Evolutionary conservation across 1,140 invertebrate species (phyloP).

Genomic region (Lordiphosa collinella): DNA sequence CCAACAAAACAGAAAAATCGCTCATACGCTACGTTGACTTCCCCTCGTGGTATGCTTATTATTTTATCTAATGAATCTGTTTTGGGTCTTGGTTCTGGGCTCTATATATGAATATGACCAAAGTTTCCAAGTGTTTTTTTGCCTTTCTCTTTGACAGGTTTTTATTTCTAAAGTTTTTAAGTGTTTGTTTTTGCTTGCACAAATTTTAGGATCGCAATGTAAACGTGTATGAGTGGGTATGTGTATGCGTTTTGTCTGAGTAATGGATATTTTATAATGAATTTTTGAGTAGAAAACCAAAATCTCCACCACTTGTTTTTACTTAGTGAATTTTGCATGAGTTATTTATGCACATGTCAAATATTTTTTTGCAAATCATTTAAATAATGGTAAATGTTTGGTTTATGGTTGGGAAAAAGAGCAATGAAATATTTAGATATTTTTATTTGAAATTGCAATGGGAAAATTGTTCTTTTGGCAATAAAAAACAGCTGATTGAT

Average conservation of each 20-base stretch:
- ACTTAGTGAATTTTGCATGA: background rate
- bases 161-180: constrained; percentile 47
- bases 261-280: constrained; percentile 69
- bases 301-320: background rate
- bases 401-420: too few species aligned
- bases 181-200: constrained; percentile 35
- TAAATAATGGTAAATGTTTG: too few species aligned
- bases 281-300: constrained; percentile 28
- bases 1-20: constrained; percentile 31
- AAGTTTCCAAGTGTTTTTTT: constrained; percentile 62
- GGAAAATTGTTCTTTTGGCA: too few species aligned
- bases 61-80: constrained; percentile 77
- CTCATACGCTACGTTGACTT: constrained; percentile 54
- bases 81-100: constrained; percentile 24
- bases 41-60: constrained; percentile 49
- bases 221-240: background rate
- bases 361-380: too few species aligned
- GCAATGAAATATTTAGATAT: too few species aligned
- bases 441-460: too few species aligned
- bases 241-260: constrained; percentile 30
- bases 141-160: background rate
- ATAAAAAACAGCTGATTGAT: too few species aligned
- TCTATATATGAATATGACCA: constrained; percentile 41
- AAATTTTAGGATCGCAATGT: background rate
- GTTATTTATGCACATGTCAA: background rate